Evolutionary conservation across 2,888 invertebrate species (phyloP), one percentile per base, ranked within the genome.

Genomic region (Gastracanthus pulcherrimus): DNA sequence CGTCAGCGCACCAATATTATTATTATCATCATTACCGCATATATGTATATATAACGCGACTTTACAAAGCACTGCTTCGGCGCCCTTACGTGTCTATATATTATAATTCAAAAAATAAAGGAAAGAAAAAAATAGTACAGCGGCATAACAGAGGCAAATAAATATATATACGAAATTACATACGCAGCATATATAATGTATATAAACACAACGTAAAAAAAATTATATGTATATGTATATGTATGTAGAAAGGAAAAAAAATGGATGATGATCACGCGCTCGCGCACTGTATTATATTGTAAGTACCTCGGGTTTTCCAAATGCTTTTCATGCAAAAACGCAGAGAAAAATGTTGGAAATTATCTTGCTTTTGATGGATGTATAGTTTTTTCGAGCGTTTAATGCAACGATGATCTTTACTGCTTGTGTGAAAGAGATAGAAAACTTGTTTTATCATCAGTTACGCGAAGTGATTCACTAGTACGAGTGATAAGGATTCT

Each of bases 11-110:
- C 19, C n/a, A n/a, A 19, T 62, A 7, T 62, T 19, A 19, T 34
- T 36, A 51, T 5, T 51, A 51, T 51, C 9, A 51, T 51, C 23
- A 51, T 48, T 48, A 48, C 7, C n/a, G 13, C 2, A 23, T 51
- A 41, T 62, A 26, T 34, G 23, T 51, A 41, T 36, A 11, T 23
- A 58, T 9, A 31, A 36, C 36, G n/a, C 23, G 51, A 80, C 60
- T 75, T 75, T 66, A 48, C 80, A 80, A 75, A 80, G 70, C 80
- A 71, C 76, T 76, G 60, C 75, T 64, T 75, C 71, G 26, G n/a
- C 7, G 16, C 34, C 16, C 41, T 58, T 69, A 62, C 34, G 29
- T 26, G 34, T 13, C 26, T 67, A 48, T 2, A 38, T 31, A 62
- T 19, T n/a, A 16, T 4, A 19, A 62, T 31, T 31, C 4, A 31